Base-by-base conservation (phyloP, 1,140 invertebrate genomes). In the Maconellicoccus hirsutus region DNA sequence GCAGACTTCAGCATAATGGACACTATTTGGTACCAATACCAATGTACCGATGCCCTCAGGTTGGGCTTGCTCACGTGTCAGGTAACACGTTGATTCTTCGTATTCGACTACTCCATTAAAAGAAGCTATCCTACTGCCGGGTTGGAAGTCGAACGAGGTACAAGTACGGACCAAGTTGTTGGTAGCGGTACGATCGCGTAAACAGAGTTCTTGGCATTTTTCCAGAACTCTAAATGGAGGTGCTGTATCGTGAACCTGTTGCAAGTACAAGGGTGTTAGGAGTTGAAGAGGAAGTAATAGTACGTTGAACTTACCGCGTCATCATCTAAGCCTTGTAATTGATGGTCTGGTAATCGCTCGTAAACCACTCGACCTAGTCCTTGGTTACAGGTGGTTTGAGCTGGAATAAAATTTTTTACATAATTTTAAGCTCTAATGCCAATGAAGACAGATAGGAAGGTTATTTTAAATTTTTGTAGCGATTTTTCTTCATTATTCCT, bases 1-100 rank as follows among this genome's bases (percentile, higher is more conserved):
- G 78, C 92, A 95, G 29, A 94, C 87, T 85, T 94, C 91, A 21
- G 89, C 90, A 76, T 93, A 94, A 78, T 94, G 91, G 8, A 93
- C 87, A 77, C 89, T 89, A 75, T 93, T 90, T 2, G 89, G 89
- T 7, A 91, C 88, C 71, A 91, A 83, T 83, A 93, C 90, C 0
- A 94, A 82, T 73, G 87, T 90, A 22, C 91, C 91, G 29, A 91
- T 89, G n/a, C 92, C 92, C 80, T 93, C 91, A 0, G 91, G 91
- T 69, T 86, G 85, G 75, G 89, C 83, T 77, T 91, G 89, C 78
- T 93, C 91, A 10, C 88, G 82, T 10, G 91, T 92, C 70, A 94
- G 78, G 78, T 91, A 92, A 77, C 92, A 95, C 19, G 87, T 89
- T 12, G 91, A 93, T 77, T 94, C 90, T 77, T 94, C 92, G 76